These are phyloP conservation scores for Mnemiopsis leidyi DNA, from an alignment of 37 sponge, comb jelly and placozoan species.

Conservation along the genomic window DNA sequence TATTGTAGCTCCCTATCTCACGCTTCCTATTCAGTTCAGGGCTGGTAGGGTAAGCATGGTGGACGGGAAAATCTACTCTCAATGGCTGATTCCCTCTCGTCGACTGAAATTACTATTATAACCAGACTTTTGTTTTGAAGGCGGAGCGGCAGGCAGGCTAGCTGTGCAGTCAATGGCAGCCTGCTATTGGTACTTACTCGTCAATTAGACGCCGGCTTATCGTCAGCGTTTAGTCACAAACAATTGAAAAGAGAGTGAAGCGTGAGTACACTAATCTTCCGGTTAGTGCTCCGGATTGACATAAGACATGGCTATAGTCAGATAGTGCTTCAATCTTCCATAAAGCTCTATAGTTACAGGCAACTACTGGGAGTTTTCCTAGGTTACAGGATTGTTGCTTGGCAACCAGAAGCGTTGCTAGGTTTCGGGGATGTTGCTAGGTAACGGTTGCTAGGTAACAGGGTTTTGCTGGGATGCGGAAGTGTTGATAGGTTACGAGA, in stretches of 20 bases:
- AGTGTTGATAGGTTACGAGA: not conserved
- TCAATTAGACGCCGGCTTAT: not conserved
- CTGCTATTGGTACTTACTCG: not conserved
- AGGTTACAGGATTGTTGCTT: not conserved
- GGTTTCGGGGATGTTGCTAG: not conserved
- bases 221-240: not conserved
- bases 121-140: not conserved
- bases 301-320: too few relatives aligned
- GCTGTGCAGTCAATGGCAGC: not conserved
- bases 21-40: not conserved
- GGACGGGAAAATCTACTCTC: not conserved
- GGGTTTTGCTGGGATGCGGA: too few relatives aligned
- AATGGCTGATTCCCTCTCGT: not conserved
- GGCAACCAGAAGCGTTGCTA: not conserved
- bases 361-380: not conserved
- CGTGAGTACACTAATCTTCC: too few relatives aligned
- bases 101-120: conserved; percentile 21
- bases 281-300: too few relatives aligned
- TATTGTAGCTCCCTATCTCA: conserved; percentile 20
- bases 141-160: not conserved
- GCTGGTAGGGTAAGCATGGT: not conserved
- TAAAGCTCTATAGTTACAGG: too few relatives aligned
- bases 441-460: not conserved
- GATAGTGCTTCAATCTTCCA: too few relatives aligned
- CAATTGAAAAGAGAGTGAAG: too few relatives aligned